Evolutionary conservation across 2,797 vertebrate species (phyloP).

Genomic region (Bradypodion ventrale): DNA sequence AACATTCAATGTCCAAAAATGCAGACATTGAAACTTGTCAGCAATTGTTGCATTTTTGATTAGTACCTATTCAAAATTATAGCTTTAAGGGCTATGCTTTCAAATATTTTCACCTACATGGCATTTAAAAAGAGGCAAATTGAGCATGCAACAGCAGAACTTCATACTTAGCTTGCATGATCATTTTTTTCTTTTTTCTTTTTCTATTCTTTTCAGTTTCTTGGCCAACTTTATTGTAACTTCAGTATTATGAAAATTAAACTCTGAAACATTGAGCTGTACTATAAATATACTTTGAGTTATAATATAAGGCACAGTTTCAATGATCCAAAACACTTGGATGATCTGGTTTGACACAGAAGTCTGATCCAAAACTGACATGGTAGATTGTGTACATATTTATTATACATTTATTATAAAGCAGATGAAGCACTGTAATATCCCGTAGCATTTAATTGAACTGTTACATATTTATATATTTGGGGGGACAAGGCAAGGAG

Average conservation of each 20-base stretch:
- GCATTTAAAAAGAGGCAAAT: conserved; percentile 19
- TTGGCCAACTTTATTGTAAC: background rate
- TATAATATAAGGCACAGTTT: background rate
- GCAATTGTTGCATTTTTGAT: conserved; percentile 19
- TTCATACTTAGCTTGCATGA: background rate
- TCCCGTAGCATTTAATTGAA: background rate
- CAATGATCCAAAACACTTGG: background rate
- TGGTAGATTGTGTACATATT: background rate
- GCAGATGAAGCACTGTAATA: background rate
- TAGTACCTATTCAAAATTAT: conserved; percentile 29
- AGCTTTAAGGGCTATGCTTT: conserved; percentile 30
- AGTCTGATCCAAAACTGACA: background rate
- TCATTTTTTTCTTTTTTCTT: background rate
- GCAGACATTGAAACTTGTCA: conserved; percentile 32
- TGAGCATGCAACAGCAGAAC: conserved; percentile 27
- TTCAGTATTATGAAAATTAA: background rate
- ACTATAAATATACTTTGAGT: background rate
- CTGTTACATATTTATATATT: too few species aligned
- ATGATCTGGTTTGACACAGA: background rate
- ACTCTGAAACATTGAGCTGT: background rate
- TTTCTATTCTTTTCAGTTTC: background rate
- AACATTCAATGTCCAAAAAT: conserved; percentile 28
- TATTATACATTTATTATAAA: background rate
- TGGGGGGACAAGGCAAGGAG: too few species aligned
- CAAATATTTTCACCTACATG: conserved; percentile 24